Evolutionary conservation across 1,140 invertebrate genomes (phyloP).

Genomic region (Asbolus verrucosus): DNA sequence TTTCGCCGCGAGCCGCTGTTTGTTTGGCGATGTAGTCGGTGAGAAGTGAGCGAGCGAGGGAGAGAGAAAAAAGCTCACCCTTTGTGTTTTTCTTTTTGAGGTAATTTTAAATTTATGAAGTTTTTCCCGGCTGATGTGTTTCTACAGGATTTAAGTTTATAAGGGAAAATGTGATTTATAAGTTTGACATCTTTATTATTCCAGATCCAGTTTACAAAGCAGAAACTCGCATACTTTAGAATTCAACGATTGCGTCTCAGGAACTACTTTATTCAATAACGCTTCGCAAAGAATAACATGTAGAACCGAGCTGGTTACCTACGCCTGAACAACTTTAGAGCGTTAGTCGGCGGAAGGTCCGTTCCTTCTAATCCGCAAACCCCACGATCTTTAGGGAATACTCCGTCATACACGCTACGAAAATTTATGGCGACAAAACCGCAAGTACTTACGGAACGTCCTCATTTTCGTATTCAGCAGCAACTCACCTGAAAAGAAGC

Average conservation of each 20-base stretch:
- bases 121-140: constrained; percentile 38
- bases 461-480: no score
- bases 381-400: no score
- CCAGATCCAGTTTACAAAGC: constrained; percentile 45
- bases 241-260: constrained; percentile 45
- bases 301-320: constrained; percentile 2
- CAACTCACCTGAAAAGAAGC: constrained; percentile 11
- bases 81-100: constrained; percentile 45
- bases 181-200: constrained; percentile 51
- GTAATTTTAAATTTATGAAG: constrained; percentile 57
- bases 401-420: no score
- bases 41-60: constrained; percentile 12
- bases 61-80: constrained; percentile 26
- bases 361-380: no score
- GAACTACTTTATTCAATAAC: constrained; percentile 45
- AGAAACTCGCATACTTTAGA: constrained; percentile 46
- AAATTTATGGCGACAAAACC: neutral
- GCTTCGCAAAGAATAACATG: constrained; percentile 14
- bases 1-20: constrained; percentile 44
- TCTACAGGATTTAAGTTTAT: constrained; percentile 48
- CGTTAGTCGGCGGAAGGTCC: no score
- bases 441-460: neutral
- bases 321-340: no score
- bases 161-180: constrained; percentile 52
- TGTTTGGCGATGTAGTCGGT: constrained; percentile 38